Percentiles rank a stretch among this genome's conserved stretches.
These are phyloP conservation scores for Salvelinus alpinus DNA, from an alignment of 2,113 vertebrate species.

Conservation along the genomic window DNA sequence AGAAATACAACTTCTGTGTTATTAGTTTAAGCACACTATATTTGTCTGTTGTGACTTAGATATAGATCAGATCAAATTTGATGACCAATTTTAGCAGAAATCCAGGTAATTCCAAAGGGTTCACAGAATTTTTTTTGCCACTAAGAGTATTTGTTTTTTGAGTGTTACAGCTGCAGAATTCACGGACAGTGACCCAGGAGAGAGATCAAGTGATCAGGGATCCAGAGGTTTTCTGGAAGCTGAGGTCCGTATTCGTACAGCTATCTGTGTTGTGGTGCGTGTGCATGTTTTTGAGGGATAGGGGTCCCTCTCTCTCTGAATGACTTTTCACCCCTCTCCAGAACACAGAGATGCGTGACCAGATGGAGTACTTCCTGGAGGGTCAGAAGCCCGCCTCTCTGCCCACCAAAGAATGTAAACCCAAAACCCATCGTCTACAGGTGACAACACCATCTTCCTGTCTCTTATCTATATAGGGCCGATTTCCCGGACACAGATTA, in stretches of 20 bases:
- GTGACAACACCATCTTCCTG: constrained; percentile 56
- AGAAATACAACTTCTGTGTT: no score
- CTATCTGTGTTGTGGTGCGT: background rate
- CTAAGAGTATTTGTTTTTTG: constrained; percentile 13
- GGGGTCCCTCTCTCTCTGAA: background rate
- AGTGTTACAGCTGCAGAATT: constrained; percentile 84
- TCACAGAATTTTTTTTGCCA: no score
- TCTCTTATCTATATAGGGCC: background rate
- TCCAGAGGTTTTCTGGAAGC: constrained; percentile 87
- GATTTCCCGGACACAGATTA: background rate
- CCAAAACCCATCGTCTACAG: constrained; percentile 80
- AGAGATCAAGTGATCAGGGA: constrained; percentile 82
- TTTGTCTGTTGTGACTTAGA: no score
- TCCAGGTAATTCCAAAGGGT: no score
- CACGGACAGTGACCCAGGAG: constrained; percentile 80
- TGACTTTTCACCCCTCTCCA: constrained; percentile 48
- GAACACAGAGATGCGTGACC: constrained; percentile 90
- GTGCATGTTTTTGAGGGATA: background rate
- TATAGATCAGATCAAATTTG: no score
- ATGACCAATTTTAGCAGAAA: no score
- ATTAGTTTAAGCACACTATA: no score
- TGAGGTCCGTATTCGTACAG: constrained; percentile 76
- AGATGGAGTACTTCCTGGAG: constrained; percentile 81
- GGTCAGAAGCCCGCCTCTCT: constrained; percentile 60
- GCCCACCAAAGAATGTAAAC: constrained; percentile 66